Evolutionary conservation across 2,797 vertebrate species (phyloP).

Genomic region (Pogoniulus pusillus): DNA sequence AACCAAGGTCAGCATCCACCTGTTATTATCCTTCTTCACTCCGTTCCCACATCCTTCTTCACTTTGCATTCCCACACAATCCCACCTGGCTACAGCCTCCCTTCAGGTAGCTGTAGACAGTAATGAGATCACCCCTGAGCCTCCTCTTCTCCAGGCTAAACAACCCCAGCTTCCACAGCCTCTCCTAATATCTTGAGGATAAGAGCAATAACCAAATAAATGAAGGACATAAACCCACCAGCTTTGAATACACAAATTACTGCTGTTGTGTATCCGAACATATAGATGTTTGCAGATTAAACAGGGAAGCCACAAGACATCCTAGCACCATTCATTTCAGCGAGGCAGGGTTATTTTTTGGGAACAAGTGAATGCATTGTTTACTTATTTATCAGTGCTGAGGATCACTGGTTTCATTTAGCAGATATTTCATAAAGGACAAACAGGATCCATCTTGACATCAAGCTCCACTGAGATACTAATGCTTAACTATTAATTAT

Average conservation of each 20-base stretch:
- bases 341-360: background rate
- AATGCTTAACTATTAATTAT: background rate
- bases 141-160: too few species aligned
- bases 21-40: too few species aligned
- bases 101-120: too few species aligned
- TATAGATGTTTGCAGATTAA: background rate
- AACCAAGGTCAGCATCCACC: too few species aligned
- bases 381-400: background rate
- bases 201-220: background rate
- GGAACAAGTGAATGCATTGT: background rate
- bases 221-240: background rate
- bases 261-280: background rate
- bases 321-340: background rate
- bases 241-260: background rate
- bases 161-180: too few species aligned
- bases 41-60: too few species aligned
- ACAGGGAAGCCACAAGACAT: background rate
- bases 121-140: too few species aligned
- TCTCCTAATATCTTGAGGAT: background rate
- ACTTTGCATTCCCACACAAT: too few species aligned
- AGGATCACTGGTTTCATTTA: background rate
- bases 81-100: too few species aligned
- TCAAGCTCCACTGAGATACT: background rate
- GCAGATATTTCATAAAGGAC: background rate
- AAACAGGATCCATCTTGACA: background rate